Conservation (phyloP, 2,888 invertebrate genomes). For the Yponomeuta sedellus region DNA sequence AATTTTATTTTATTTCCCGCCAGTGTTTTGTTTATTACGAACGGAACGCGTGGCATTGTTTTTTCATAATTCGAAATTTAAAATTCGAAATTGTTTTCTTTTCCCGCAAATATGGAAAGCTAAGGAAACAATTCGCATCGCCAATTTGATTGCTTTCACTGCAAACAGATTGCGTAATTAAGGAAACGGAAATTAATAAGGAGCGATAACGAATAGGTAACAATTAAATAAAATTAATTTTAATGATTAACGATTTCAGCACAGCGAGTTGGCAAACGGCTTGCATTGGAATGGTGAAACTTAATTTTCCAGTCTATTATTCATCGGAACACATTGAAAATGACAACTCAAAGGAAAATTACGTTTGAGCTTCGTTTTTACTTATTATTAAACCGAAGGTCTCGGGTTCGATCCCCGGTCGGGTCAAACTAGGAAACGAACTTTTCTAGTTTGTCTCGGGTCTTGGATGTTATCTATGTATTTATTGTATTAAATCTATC, state of each 20-base stretch:
- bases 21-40: constrained; percentile 7
- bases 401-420: no score
- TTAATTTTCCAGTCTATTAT: constrained; percentile 42
- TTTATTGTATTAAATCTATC: no score
- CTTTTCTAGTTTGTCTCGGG: no score
- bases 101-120: constrained; percentile 25
- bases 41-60: neutral
- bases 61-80: neutral
- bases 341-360: constrained; percentile 24
- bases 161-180: constrained; percentile 76
- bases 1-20: neutral
- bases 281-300: constrained; percentile 32
- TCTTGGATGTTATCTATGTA: no score
- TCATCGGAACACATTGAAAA: constrained; percentile 30
- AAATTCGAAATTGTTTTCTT: neutral
- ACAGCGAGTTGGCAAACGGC: constrained; percentile 31
- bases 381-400: no score
- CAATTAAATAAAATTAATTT: constrained; percentile 69
- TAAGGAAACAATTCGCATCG: constrained; percentile 32
- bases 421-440: no score
- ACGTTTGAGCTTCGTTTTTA: no score
- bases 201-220: constrained; percentile 60
- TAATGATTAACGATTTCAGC: constrained; percentile 66
- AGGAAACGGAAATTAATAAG: constrained; percentile 68
- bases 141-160: constrained; percentile 29